A percentile compares a stretch with the other conserved stretches of the same genome.
These are phyloP conservation scores for Nebria salina DNA, from an alignment of 2,888 invertebrate species.

Conservation along the genomic window DNA sequence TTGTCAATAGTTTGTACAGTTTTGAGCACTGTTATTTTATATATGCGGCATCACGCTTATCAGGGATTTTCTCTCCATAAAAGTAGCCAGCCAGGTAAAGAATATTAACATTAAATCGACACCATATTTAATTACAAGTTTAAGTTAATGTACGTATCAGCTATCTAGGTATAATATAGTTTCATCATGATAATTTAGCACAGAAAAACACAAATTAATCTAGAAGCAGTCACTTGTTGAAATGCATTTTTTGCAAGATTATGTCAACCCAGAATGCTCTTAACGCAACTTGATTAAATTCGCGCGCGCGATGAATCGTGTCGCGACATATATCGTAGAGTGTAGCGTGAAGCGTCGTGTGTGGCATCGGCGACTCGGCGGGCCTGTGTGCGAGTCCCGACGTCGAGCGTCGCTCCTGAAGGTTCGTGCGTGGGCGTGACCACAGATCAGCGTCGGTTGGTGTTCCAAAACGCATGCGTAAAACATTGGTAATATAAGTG, in stretches of 20 bases:
- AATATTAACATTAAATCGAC: not conserved
- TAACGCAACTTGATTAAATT: too few species aligned
- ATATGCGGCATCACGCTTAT: not conserved
- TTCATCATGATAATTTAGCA: too few species aligned
- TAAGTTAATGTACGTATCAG: too few species aligned
- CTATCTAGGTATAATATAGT: too few species aligned
- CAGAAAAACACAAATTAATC: too few species aligned
- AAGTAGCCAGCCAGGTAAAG: not conserved
- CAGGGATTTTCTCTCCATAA: not conserved
- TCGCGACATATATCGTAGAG: slow-evolving; percentile 15
- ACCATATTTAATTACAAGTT: not conserved
- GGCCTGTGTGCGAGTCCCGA: slow-evolving; percentile 52
- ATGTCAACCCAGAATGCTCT: too few species aligned
- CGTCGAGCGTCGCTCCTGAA: slow-evolving; percentile 51
- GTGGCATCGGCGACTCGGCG: slow-evolving; percentile 24
- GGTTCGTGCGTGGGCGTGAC: slow-evolving; percentile 33
- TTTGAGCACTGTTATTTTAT: not conserved
- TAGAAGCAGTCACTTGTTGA: too few species aligned
- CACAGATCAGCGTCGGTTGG: not conserved
- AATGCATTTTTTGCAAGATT: too few species aligned
- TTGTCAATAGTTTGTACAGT: not conserved
- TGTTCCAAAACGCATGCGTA: slow-evolving; percentile 28
- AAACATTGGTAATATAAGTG: not conserved
- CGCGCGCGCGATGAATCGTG: slow-evolving; percentile 12
- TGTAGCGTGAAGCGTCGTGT: slow-evolving; percentile 18